Evolutionary conservation across 1,140 invertebrate species (phyloP), one percentile per base, ranked within the genome.

Genomic region (Pogonomyrmex barbatus): DNA sequence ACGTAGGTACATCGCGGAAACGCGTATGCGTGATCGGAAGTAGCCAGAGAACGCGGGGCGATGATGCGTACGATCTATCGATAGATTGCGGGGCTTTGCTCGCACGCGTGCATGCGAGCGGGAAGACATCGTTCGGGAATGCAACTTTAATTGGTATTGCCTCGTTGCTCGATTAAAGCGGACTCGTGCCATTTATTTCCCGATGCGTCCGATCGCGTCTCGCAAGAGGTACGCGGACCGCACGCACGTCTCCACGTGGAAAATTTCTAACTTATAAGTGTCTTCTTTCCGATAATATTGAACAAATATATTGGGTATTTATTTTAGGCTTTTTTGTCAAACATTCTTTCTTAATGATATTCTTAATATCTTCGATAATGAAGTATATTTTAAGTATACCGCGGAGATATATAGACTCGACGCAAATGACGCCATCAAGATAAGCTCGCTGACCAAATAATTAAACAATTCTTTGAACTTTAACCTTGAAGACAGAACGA

Each of bases 81-180:
- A 87, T 79, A 82, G 54, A 62, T 52, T 45, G 58, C 73, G 73
- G 70, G 30, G 62, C 68, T 87, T 65, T 75, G 30, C 60, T 77
- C 42, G 75, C 75, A 39, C 50, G 67, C 30, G 50, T 63, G 30
- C 71, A 33, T 12, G 47, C 67, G 65, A 67, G 75, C 62, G 56
- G 14, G 54, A 82, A 60, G 84, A 71, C 77, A 62, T 86, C 84
- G 68, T 54, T 82, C 67, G 87, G 86, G 87, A 90, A 89, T 85
- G 87, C 71, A 84, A 86, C 81, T 88, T 92, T 92, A 92, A 92
- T 92, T 90, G 91, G 83, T 87, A 86, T 87, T 89, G 89, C 90
- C 87, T 87, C 89, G 75, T 85, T 65, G 84, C 87, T 88, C 92
- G 87, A 92, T 92, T 92, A 92, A 50, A 92, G 85, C 65, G 76